Evolutionary conservation across 2,797 vertebrate genomes (phyloP).

Genomic region (Jordanella pulchra): DNA sequence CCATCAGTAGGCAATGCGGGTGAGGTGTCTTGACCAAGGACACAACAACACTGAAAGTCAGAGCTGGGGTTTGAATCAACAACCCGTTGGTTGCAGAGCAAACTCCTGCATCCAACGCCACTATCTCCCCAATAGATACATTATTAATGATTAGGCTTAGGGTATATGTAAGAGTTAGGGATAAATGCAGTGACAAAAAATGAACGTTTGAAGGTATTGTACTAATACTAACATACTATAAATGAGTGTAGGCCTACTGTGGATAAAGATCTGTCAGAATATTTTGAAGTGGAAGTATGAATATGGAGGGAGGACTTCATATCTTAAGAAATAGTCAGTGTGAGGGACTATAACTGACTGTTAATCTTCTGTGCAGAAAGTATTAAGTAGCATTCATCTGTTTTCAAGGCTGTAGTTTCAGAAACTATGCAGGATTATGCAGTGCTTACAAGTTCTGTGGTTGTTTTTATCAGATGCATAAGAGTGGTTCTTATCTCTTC

Average conservation of each 20-base stretch:
- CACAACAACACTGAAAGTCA: too few species aligned
- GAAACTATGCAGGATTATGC: conserved; percentile 2
- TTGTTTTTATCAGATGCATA: conserved; percentile 2
- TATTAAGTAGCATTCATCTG: not conserved
- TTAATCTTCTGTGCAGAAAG: not conserved
- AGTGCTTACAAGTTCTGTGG: conserved; percentile 23
- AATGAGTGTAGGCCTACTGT: not conserved
- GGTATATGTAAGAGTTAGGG: too few species aligned
- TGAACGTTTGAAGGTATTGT: not conserved
- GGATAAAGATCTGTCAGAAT: not conserved
- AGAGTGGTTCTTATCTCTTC: not conserved
- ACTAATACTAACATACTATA: not conserved
- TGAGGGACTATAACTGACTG: not conserved
- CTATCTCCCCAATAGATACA: too few species aligned
- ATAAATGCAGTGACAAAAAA: too few species aligned
- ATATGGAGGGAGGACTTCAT: not conserved
- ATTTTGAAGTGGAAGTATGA: not conserved
- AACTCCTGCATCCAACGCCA: too few species aligned
- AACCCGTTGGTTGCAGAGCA: too few species aligned
- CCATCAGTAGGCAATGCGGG: too few species aligned
- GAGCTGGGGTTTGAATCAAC: too few species aligned
- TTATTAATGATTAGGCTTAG: too few species aligned
- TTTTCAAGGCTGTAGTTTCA: not conserved
- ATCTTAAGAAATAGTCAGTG: not conserved
- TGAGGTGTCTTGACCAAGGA: too few species aligned